Percentiles rank a stretch among this genome's conserved stretches.
These are phyloP conservation scores for Synaphobranchus kaupii DNA, from an alignment of 2,797 vertebrate species.

Conservation along the genomic window DNA sequence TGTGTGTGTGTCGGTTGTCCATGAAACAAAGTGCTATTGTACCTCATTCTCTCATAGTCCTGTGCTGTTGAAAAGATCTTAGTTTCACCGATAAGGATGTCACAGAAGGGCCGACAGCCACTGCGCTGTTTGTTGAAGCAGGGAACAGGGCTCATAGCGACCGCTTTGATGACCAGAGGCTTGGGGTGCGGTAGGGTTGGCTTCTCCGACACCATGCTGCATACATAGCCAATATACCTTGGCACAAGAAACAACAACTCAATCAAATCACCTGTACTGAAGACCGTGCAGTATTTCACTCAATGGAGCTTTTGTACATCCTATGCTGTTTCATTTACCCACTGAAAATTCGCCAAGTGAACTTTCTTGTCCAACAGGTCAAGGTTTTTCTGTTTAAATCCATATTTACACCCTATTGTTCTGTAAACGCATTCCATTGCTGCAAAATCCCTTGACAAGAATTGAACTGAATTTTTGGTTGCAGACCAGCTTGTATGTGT, in stretches of 20 bases:
- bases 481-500: too few species aligned
- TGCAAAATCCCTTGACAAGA: too few species aligned
- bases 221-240: constrained; percentile 96
- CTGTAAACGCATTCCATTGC: too few species aligned
- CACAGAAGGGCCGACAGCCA: constrained; percentile 96
- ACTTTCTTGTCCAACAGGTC: not conserved
- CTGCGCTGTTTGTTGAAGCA: constrained; percentile 98
- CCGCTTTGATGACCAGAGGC: constrained; percentile 86
- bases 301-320: not conserved
- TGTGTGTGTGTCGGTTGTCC: not conserved
- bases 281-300: not conserved
- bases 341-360: not conserved
- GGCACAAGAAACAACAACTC: constrained; percentile 28
- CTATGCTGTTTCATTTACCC: not conserved
- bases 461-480: too few species aligned
- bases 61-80: constrained; percentile 93
- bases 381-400: not conserved
- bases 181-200: constrained; percentile 91
- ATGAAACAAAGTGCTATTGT: constrained; percentile 16
- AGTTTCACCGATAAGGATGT: constrained; percentile 93
- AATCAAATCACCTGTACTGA: not conserved
- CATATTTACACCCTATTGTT: too few species aligned
- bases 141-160: constrained; percentile 90
- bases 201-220: constrained; percentile 94
- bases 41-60: constrained; percentile 98